Evolutionary conservation across 2,888 invertebrate species (phyloP).

Genomic region (Mystacides longicornis): DNA sequence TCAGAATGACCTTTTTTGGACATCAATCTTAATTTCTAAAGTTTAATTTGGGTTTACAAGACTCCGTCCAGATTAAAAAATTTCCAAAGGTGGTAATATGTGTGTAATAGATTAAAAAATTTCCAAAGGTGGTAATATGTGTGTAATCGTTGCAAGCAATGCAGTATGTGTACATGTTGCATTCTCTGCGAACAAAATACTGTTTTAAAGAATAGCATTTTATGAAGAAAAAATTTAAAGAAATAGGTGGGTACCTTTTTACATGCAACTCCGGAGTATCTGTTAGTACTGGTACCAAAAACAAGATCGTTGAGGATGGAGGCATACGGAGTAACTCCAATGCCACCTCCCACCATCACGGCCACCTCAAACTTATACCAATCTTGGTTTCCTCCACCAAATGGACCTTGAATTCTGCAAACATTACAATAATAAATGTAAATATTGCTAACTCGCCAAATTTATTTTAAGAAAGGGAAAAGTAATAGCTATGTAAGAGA

Average conservation of each 20-base stretch:
- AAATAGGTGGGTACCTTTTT: slow-evolving; percentile 78
- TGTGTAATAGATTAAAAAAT: no score
- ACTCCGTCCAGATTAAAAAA: no score
- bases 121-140: no score
- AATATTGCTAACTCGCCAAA: neutral
- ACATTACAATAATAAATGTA: neutral
- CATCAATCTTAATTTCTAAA: no score
- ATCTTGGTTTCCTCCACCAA: slow-evolving; percentile 95
- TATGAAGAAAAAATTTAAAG: neutral
- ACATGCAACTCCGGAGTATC: slow-evolving; percentile 94
- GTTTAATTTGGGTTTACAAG: no score
- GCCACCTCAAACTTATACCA: slow-evolving; percentile 98
- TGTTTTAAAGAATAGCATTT: neutral
- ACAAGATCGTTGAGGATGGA: slow-evolving; percentile 95
- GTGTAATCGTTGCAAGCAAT: no score
- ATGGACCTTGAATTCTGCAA: slow-evolving; percentile 82
- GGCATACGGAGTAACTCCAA: slow-evolving; percentile 95
- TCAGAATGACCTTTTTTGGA: no score
- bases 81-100: no score
- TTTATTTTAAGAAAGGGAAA: neutral
- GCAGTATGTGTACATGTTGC: no score
- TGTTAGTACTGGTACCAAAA: slow-evolving; percentile 90
- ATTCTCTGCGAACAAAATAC: neutral
- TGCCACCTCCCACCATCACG: slow-evolving; percentile 96
- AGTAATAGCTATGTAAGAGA: neutral